These are phyloP conservation scores for Pseudochromis fuscus DNA, from an alignment of 2,797 vertebrate species.

Conservation along the genomic window DNA sequence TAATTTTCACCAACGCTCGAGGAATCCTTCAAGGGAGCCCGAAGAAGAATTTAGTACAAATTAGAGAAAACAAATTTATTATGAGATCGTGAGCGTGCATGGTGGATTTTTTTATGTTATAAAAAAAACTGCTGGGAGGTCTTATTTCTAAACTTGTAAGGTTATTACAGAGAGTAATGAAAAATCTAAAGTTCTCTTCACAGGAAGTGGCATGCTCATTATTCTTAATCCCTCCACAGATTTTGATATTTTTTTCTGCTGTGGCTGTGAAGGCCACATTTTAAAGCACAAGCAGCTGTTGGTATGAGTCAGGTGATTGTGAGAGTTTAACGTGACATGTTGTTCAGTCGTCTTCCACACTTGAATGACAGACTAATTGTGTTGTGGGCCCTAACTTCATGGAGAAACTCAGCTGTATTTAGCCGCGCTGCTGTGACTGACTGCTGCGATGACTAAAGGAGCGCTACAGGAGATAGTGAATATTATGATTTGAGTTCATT, in stretches of 20 bases:
- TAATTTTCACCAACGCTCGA: slow-evolving; percentile 14
- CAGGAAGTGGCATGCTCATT: neutral
- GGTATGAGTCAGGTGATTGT: neutral
- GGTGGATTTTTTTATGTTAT: slow-evolving; percentile 5
- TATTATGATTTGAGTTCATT: slow-evolving; percentile 5
- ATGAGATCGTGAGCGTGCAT: slow-evolving; percentile 9
- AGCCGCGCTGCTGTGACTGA: neutral
- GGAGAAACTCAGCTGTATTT: slow-evolving; percentile 21
- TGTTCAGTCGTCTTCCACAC: too few species aligned
- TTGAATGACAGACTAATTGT: slow-evolving; percentile 2
- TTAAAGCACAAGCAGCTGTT: neutral
- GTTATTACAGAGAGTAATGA: slow-evolving; percentile 9
- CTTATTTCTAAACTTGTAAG: slow-evolving; percentile 17
- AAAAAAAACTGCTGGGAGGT: slow-evolving; percentile 8
- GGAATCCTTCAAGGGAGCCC: slow-evolving; percentile 20
- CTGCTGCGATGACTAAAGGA: slow-evolving; percentile 16
- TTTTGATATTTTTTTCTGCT: neutral
- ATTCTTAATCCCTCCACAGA: slow-evolving; percentile 6
- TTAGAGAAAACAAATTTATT: slow-evolving; percentile 32
- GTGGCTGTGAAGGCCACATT: slow-evolving; percentile 3
- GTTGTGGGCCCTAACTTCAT: neutral
- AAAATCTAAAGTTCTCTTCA: slow-evolving; percentile 2
- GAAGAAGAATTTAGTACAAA: slow-evolving; percentile 31
- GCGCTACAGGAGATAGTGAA: slow-evolving; percentile 5
- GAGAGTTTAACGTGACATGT: neutral